These are phyloP conservation scores for Dolichoris vasculosae DNA, from an alignment of 1,140 invertebrate genomes.

Conservation along the genomic window DNA sequence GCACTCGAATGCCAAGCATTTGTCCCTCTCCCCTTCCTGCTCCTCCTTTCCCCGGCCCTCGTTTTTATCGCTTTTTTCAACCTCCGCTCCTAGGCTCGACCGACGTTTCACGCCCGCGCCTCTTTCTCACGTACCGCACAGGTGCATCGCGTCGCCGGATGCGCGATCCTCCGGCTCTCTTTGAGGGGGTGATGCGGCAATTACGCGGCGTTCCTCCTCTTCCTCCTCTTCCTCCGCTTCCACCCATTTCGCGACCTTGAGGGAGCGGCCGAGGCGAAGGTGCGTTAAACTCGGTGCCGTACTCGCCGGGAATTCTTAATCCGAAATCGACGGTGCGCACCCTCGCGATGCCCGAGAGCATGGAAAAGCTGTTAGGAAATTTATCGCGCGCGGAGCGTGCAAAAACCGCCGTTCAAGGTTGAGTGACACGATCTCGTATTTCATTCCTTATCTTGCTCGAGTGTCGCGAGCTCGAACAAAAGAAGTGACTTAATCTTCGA, in stretches of 20 bases:
- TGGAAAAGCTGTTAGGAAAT: slow-evolving; percentile 45
- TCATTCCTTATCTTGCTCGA: slow-evolving; percentile 35
- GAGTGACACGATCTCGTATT: slow-evolving; percentile 42
- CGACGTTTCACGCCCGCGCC: slow-evolving; percentile 8
- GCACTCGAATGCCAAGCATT: slow-evolving; percentile 36
- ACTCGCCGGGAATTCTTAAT: slow-evolving; percentile 30
- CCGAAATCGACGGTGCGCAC: slow-evolving; percentile 10
- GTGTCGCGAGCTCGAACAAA: slow-evolving; percentile 24
- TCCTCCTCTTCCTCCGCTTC: background rate
- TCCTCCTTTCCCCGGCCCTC: background rate
- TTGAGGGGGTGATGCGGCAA: slow-evolving; percentile 11
- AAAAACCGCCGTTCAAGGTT: slow-evolving; percentile 28
- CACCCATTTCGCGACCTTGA: slow-evolving; percentile 3
- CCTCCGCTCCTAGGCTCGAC: background rate
- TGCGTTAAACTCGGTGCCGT: slow-evolving; percentile 42
- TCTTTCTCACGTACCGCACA: background rate
- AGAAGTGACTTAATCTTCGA: slow-evolving; percentile 42
- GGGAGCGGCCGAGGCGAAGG: slow-evolving; percentile 13
- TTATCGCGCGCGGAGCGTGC: slow-evolving; percentile 16
- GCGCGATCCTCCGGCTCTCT: too few species aligned
- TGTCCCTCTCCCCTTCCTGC: background rate
- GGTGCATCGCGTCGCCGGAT: background rate
- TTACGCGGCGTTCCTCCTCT: background rate
- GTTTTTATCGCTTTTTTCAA: background rate
- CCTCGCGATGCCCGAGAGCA: background rate